Base-by-base conservation (phyloP, 2,797 vertebrate genomes). In the Heteromormyrus szaboi region DNA sequence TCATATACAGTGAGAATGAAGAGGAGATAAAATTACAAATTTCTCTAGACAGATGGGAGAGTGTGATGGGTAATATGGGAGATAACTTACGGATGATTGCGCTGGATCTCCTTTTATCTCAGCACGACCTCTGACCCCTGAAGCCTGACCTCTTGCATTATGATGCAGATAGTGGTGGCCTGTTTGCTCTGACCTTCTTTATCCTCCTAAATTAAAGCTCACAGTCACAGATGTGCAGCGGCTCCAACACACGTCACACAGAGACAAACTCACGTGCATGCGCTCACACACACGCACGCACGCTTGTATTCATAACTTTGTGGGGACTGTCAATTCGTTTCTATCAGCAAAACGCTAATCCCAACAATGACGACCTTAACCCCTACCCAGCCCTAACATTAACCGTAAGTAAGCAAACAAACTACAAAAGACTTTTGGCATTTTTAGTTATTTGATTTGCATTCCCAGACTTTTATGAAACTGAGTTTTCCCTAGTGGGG, bases 161-260 rank as follows among this genome's bases (percentile, higher is more conserved):
- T 89, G 59, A 89, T 85, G 88, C 53, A 89, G 88, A 89, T 89
- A 68, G n/a, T 17, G 37, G 86, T 54, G 85, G 33, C 53, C 85
- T 86, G 85, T 41, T 59, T 86, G 85, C 14, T 37, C 85, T 86
- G 53, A 86, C 25, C 29, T 86, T 59, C 51, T 59, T 86, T 86
- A 56, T 86, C 85, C 85, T 51, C 29, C 85, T 86, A 86, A 87
- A 65, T 62, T 41, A 87, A 62, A 87, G 59, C n/a, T 46, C 62
- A 17, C 62, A 88, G 54, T 51, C 41, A 76, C 59, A 68, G 19
- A 59, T 54, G 22, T 87, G 56, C 53, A 72, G 56, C 12, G 54
- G 56, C 22, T 14, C 19, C 85, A n/a, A 37, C 62, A 50, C 87
- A 87, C 86, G 9, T 44, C 86, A 65, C n/a, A 87, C 14, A 33